Base-by-base conservation (phyloP, 2,797 vertebrate species). In the Aphelocoma californica region DNA sequence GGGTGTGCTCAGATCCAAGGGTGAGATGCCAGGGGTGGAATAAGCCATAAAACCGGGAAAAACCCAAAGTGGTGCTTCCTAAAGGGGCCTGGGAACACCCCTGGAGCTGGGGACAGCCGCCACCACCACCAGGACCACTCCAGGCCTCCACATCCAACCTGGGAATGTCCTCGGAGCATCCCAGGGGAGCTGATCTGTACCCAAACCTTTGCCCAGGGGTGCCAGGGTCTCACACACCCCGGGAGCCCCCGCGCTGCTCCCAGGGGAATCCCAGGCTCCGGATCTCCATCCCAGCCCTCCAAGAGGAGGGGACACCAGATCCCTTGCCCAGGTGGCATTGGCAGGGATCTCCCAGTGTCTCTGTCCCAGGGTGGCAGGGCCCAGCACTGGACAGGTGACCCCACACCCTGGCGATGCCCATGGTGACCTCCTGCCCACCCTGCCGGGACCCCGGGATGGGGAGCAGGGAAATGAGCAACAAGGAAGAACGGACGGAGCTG, bases 181-280 rank as follows among this genome's bases (percentile, higher is more conserved):
- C 57, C 3, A 0, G 9, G 11, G 9, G 7, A 42, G 66, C 21
- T 20, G 19, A 2, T 26, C 10, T 1, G 20, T 7, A 2, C 34
- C 79, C 9, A 32, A 29, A 12, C 3, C 62, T 56, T 6, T 9
- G 16, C 65, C 45, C 29, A 42, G 40, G 40, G 40, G 16, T 42
- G 40, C 40, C 16, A 4, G 58, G 45, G 56, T 69, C 61, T 51
- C 7, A 0, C 56, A 1, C 31, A 4, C 7, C 2, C 32, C 1
- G 0, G 42, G 51, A 44, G 17, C 32, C 42, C 53, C 62, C 0
- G 0, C 0, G 1, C 24, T 18, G 50, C 50, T n/a, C 65, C 14
- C 3, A 18, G 24, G 48, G 66, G 26, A 40, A 13, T 12, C 48
- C 62, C 45, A 5, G 60, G 18, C 38, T 57, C 80, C 3, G 7